Evolutionary conservation across 2,113 vertebrate species (phyloP).

Genomic region (Aphyosemion australe): DNA sequence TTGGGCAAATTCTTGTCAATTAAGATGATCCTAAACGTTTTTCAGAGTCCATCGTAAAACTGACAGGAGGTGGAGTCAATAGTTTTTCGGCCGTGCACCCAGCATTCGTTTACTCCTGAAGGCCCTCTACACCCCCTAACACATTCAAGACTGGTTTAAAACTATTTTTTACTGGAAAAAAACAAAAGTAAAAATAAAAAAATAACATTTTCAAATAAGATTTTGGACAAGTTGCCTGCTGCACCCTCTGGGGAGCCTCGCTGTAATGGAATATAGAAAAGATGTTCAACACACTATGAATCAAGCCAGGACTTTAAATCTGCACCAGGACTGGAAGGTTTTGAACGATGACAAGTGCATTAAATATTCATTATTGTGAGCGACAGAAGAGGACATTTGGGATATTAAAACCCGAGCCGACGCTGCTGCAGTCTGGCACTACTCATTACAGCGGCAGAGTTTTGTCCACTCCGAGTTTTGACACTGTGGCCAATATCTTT

Average conservation of each 20-base stretch:
- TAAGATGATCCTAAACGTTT: not conserved
- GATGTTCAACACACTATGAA: slow-evolving; percentile 19
- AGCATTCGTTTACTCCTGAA: not conserved
- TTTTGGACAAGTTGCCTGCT: slow-evolving; percentile 17
- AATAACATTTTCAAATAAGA: slow-evolving; percentile 26
- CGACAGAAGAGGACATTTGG: slow-evolving; percentile 43
- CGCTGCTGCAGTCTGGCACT: slow-evolving; percentile 21
- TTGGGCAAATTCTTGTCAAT: too few species aligned
- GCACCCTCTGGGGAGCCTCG: slow-evolving; percentile 7
- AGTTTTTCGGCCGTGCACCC: not conserved
- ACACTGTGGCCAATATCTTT: slow-evolving; percentile 58
- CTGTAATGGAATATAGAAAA: slow-evolving; percentile 12
- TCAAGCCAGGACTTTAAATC: slow-evolving; percentile 12
- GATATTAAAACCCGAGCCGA: slow-evolving; percentile 50
- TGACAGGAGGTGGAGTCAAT: not conserved
- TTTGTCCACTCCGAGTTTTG: slow-evolving; percentile 61
- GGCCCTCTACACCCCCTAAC: not conserved
- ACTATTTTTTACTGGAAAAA: too few species aligned
- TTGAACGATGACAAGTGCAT: slow-evolving; percentile 50
- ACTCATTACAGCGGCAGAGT: slow-evolving; percentile 43
- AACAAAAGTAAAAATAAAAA: slow-evolving; percentile 5
- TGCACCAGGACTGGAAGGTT: slow-evolving; percentile 5
- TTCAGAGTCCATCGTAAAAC: not conserved
- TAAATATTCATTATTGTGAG: slow-evolving; percentile 65
- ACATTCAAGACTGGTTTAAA: not conserved